These are phyloP conservation scores for Tricholaema leucomelas DNA, from an alignment of 2,113 vertebrate genomes.

Conservation along the genomic window DNA sequence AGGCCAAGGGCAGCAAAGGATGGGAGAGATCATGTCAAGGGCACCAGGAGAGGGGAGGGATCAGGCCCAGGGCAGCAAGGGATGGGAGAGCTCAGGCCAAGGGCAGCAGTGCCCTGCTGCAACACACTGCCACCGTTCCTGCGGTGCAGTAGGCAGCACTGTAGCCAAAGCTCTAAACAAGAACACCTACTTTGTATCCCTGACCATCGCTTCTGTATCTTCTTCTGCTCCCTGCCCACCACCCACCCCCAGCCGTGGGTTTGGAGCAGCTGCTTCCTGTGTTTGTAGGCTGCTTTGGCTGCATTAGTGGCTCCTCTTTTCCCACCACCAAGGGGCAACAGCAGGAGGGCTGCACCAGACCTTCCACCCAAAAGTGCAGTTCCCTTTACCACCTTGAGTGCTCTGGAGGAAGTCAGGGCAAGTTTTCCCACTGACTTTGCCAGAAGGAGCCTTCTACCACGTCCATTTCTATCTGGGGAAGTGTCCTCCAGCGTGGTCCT, in stretches of 20 bases:
- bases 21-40: no score
- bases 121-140: not conserved
- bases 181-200: not conserved
- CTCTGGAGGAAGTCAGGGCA: not conserved
- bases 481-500: not conserved
- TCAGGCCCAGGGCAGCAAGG: rapidly evolving
- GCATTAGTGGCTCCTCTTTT: not conserved
- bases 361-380: not conserved
- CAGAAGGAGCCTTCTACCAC: not conserved
- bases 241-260: not conserved
- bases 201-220: not conserved
- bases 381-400: not conserved
- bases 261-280: not conserved
- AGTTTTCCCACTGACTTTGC: not conserved
- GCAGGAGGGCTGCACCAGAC: not conserved
- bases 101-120: rapidly evolving
- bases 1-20: no score
- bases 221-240: not conserved
- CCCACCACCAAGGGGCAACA: not conserved
- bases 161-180: not conserved
- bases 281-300: not conserved
- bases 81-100: rapidly evolving
- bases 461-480: not conserved
- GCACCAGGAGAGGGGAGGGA: not conserved
- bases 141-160: not conserved